phyloP scores from a whole-genome alignment of 2,888 invertebrate species.

The Cosmia pyralina region DNA sequence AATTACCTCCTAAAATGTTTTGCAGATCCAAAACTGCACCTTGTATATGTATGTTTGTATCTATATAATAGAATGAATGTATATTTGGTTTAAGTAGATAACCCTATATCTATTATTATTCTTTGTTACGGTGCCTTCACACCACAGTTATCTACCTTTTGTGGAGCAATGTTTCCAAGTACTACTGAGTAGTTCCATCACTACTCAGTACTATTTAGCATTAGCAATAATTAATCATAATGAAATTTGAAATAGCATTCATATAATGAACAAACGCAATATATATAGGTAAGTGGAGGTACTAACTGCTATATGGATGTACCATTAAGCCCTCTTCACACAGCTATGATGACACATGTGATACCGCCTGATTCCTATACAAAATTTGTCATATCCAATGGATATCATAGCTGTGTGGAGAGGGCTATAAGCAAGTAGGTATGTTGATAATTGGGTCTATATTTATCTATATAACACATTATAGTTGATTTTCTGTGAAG shows the following conservation, averaged over 20 bases:
- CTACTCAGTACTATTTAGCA: slow-evolving; percentile 9
- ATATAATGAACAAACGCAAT: slow-evolving; percentile 8
- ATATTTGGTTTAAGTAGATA: slow-evolving; percentile 3
- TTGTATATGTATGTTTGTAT: background rate
- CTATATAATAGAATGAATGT: slow-evolving; percentile 3
- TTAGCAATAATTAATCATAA: slow-evolving; percentile 14
- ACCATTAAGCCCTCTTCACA: slow-evolving; percentile 6
- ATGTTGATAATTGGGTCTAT: slow-evolving; percentile 7
- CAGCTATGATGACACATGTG: slow-evolving; percentile 8
- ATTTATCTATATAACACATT: slow-evolving; percentile 1
- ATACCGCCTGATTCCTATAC: slow-evolving; percentile 7
- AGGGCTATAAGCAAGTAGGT: slow-evolving; percentile 7
- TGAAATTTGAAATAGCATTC: slow-evolving; percentile 9
- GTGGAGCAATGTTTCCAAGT: slow-evolving; percentile 1
- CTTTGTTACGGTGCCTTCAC: slow-evolving; percentile 1
- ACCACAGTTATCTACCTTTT: slow-evolving; percentile 1
- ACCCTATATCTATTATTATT: slow-evolving; percentile 6
- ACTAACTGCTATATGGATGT: background rate
- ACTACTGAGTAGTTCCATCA: slow-evolving; percentile 6
- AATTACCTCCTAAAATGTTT: too few species aligned
- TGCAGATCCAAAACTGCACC: too few species aligned
- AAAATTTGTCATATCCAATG: slow-evolving; percentile 6
- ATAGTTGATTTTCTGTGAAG: slow-evolving; percentile 11
- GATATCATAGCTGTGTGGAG: slow-evolving; percentile 6
- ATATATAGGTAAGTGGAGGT: slow-evolving; percentile 4